These are phyloP conservation scores for Melopsittacus undulatus DNA, from an alignment of 2,797 vertebrate species.

Conservation along the genomic window DNA sequence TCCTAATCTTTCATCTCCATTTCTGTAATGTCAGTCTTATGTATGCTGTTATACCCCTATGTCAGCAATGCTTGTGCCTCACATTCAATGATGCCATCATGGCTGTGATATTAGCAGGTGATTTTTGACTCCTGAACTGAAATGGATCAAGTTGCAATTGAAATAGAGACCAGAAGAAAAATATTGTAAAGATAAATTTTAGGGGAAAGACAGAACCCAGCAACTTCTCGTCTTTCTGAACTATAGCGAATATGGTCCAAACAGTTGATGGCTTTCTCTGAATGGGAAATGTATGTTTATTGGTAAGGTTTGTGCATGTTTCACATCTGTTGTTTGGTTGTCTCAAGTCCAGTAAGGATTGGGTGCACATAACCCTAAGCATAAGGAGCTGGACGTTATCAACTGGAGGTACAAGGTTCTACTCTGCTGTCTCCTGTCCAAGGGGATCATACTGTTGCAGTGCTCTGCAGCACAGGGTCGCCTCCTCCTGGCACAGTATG, in stretches of 20 bases:
- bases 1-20: slow-evolving; percentile 35
- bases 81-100: not conserved
- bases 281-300: not conserved
- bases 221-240: not conserved
- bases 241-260: fast-evolving
- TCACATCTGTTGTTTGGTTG: not conserved
- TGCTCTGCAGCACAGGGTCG: not conserved
- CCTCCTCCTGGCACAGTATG: slow-evolving; percentile 34
- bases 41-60: not conserved
- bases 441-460: not conserved
- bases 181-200: not conserved
- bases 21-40: not conserved
- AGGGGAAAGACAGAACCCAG: fast-evolving
- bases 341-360: not conserved
- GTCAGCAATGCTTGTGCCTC: not conserved
- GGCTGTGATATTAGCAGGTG: not conserved
- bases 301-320: not conserved
- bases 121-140: not conserved
- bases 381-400: not conserved
- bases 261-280: not conserved
- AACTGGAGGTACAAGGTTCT: not conserved
- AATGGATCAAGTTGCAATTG: not conserved
- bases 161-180: not conserved
- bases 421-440: not conserved
- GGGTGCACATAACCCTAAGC: not conserved